These are phyloP conservation scores for Suncus etruscus DNA, from an alignment of 2,113 vertebrate species.

Conservation along the genomic window DNA sequence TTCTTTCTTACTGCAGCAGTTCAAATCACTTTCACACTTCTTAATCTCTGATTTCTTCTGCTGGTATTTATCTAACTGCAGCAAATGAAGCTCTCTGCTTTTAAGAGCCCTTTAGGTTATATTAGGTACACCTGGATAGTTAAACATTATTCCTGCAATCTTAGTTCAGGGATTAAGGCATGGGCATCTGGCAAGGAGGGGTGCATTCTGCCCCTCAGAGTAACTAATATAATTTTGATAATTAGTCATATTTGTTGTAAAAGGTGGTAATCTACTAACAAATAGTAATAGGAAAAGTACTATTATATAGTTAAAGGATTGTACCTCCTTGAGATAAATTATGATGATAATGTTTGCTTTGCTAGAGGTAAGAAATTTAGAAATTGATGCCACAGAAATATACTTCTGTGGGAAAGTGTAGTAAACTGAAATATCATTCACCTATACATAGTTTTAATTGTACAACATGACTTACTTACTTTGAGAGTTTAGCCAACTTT, in stretches of 20 bases:
- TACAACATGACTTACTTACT: slow-evolving; percentile 14
- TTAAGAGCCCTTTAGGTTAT: slow-evolving; percentile 7
- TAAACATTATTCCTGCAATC: slow-evolving; percentile 6
- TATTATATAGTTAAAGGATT: background rate
- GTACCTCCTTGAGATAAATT: slow-evolving; percentile 3
- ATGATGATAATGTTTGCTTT: slow-evolving; percentile 1
- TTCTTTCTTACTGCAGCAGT: background rate
- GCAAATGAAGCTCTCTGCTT: background rate
- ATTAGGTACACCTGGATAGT: background rate
- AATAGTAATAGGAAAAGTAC: slow-evolving; percentile 38
- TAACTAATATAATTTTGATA: slow-evolving; percentile 34
- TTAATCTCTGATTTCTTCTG: background rate
- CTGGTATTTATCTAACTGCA: background rate
- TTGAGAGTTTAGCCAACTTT: slow-evolving; percentile 37
- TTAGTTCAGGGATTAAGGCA: background rate
- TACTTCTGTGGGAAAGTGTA: background rate
- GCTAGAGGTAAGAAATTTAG: slow-evolving; percentile 7
- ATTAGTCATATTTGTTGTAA: slow-evolving; percentile 35
- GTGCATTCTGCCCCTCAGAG: background rate
- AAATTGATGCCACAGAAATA: slow-evolving; percentile 45
- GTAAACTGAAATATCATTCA: slow-evolving; percentile 43
- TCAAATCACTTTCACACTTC: background rate
- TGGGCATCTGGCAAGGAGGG: background rate
- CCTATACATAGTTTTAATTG: slow-evolving; percentile 14
- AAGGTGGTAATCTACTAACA: slow-evolving; percentile 5